Base-by-base conservation (phyloP, 2,113 vertebrate species). In the Odontophorus gujanensis region DNA sequence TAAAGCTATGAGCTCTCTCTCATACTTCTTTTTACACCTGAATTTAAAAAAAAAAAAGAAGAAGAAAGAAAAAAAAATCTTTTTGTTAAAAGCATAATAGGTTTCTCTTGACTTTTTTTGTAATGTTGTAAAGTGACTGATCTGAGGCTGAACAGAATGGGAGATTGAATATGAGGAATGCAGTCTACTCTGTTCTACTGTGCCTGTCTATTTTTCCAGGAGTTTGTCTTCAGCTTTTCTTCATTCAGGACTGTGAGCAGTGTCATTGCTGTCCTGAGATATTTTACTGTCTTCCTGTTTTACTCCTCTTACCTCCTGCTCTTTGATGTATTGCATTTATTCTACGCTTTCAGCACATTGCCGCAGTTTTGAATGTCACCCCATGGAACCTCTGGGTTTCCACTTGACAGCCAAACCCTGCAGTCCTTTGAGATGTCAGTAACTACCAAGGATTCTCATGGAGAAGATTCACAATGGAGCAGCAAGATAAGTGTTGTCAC, bases 151-250 rank as follows among this genome's bases (percentile, higher is more conserved):
- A 89, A 79, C 26, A 77, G 36, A 42, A 24, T 47, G 22, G 22
- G 25, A 85, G 19, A 55, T 28, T 26, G n/a, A 82, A 18, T 63
- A 40, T 51, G 50, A 87, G 61, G 13, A 42, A 59, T n/a, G 17
- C 7, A 84, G 43, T 93, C 65, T 85, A 11, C 77, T 71, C 77
- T 81, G 57, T 90, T 85, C 50, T 68, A 7, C 7, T 58, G 9
- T 66, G 28, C 85, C 34, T 65, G 66, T 86, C 61, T 90, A 30
- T 84, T 90, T 91, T 92, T 51, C 30, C 19, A 93, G 76, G 57
- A 83, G n/a, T 21, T 83, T 7, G 3, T 83, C 59, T 91, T 89
- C 69, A 90, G 80, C 22, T 38, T 63, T 77, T 65, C 51, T 12
- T 68, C 11, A 4, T 87, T 80, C 6, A 78, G 5, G 21, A 91